Conservation (phyloP, 2,888 invertebrate species). For the Chaetoderma sp. region DNA sequence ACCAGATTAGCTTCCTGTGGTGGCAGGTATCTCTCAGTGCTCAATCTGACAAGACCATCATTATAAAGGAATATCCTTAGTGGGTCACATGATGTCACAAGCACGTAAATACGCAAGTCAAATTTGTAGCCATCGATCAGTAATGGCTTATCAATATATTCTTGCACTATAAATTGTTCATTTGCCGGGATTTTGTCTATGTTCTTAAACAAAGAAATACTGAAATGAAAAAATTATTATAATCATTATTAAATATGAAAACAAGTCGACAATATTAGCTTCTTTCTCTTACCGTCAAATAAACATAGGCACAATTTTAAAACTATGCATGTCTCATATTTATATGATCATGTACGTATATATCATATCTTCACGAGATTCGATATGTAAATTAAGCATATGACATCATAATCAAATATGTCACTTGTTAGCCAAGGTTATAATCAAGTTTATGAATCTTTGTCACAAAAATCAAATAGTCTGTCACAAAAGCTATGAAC, state of each 20-base stretch:
- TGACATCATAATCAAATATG: too few species aligned
- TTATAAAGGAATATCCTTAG: slow-evolving; percentile 67
- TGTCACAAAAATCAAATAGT: too few species aligned
- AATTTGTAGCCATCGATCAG: slow-evolving; percentile 69
- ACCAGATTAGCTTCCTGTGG: slow-evolving; percentile 66
- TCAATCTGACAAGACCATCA: slow-evolving; percentile 67
- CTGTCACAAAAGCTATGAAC: too few species aligned
- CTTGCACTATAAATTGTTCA: slow-evolving; percentile 67
- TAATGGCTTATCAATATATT: slow-evolving; percentile 68
- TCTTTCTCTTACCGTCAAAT: not conserved
- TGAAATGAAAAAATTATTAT: slow-evolving; percentile 39
- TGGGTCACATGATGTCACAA: slow-evolving; percentile 69
- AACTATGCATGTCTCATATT: too few species aligned
- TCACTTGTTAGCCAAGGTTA: too few species aligned
- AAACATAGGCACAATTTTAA: too few species aligned
- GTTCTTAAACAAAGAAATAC: slow-evolving; percentile 60
- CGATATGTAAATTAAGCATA: too few species aligned
- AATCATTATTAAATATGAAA: not conserved
- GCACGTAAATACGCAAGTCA: slow-evolving; percentile 68
- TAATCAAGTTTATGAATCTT: too few species aligned
- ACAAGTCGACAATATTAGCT: not conserved
- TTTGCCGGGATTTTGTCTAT: slow-evolving; percentile 62
- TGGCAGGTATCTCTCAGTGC: slow-evolving; percentile 67
- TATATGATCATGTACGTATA: too few species aligned
- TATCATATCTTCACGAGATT: too few species aligned